These are phyloP conservation scores for Epirrhoe tristata DNA, from an alignment of 2,888 invertebrate species.

Conservation along the genomic window DNA sequence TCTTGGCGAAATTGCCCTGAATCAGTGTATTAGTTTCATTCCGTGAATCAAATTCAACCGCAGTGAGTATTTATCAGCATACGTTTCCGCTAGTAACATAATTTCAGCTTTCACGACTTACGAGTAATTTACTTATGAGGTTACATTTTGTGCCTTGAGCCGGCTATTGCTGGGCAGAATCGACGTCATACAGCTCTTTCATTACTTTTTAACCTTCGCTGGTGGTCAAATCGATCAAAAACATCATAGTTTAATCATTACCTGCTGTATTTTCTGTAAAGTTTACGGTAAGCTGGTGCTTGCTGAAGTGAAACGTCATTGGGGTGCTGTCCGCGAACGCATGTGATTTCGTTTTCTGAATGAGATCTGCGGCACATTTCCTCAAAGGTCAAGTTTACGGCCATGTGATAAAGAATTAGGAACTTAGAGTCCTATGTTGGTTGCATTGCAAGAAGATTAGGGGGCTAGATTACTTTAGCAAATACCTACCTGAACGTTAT, in stretches of 20 bases:
- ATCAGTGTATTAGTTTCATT: slow-evolving; percentile 67
- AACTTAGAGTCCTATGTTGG: slow-evolving; percentile 13
- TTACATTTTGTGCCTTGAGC: slow-evolving; percentile 58
- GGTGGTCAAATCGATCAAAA: slow-evolving; percentile 17
- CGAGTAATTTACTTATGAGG: slow-evolving; percentile 43
- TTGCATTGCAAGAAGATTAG: slow-evolving; percentile 6
- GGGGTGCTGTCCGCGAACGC: slow-evolving; percentile 48
- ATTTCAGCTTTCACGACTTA: neutral
- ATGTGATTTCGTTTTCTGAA: slow-evolving; percentile 66
- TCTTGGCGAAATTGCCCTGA: slow-evolving; percentile 66
- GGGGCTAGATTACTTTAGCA: slow-evolving; percentile 17
- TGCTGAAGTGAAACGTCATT: slow-evolving; percentile 52
- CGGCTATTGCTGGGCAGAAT: slow-evolving; percentile 61
- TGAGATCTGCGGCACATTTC: slow-evolving; percentile 57
- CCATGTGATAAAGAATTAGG: slow-evolving; percentile 39
- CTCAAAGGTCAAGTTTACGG: slow-evolving; percentile 79
- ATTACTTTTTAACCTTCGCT: slow-evolving; percentile 37
- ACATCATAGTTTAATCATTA: slow-evolving; percentile 4
- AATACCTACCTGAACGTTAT: slow-evolving; percentile 58
- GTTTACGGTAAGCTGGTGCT: slow-evolving; percentile 31
- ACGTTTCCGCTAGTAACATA: slow-evolving; percentile 6
- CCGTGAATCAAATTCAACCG: slow-evolving; percentile 65
- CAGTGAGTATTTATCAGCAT: slow-evolving; percentile 64
- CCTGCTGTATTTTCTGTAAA: slow-evolving; percentile 11
- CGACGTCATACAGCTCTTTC: slow-evolving; percentile 67